phyloP scores from a whole-genome alignment of 2,888 invertebrate species.

The Blastobasis adustella region DNA sequence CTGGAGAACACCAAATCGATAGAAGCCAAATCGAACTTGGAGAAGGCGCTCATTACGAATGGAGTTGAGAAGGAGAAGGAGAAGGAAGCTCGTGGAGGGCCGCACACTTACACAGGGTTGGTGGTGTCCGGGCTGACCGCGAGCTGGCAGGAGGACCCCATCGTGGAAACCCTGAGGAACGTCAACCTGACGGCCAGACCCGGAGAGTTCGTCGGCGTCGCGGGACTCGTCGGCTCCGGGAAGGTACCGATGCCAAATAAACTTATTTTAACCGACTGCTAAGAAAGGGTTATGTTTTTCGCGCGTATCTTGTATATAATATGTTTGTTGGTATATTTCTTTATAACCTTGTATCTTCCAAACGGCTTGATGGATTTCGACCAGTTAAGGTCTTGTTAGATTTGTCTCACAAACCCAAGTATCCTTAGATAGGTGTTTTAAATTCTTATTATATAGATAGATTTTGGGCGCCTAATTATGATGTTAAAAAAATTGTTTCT shows the following conservation, averaged over 20 bases:
- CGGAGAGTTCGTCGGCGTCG: conserved; percentile 78
- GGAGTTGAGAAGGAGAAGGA: conserved; percentile 38
- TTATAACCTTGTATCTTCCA: no score
- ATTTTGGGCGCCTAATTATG: no score
- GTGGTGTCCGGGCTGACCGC: conserved; percentile 56
- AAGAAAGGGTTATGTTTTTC: no score
- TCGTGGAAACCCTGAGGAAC: conserved; percentile 71
- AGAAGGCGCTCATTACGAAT: conserved; percentile 26
- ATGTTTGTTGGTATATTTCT: no score
- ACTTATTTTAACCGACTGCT: no score
- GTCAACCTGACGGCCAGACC: conserved; percentile 65
- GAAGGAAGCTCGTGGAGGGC: conserved; percentile 29
- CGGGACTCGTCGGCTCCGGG: conserved; percentile 86
- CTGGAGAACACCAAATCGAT: conserved; percentile 33
- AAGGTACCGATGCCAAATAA: conserved; percentile 56
- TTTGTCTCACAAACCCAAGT: no score
- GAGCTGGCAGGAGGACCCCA: conserved; percentile 57
- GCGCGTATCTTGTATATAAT: no score
- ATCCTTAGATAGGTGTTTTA: no score
- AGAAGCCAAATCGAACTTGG: conserved; percentile 24
- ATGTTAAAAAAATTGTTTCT: no score
- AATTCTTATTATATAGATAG: no score
- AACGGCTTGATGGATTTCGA: no score
- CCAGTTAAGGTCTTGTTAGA: no score
- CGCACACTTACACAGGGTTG: conserved; percentile 35